phyloP scores from a whole-genome alignment of 2,797 vertebrate genomes.

The Acanthurus lineatus region DNA sequence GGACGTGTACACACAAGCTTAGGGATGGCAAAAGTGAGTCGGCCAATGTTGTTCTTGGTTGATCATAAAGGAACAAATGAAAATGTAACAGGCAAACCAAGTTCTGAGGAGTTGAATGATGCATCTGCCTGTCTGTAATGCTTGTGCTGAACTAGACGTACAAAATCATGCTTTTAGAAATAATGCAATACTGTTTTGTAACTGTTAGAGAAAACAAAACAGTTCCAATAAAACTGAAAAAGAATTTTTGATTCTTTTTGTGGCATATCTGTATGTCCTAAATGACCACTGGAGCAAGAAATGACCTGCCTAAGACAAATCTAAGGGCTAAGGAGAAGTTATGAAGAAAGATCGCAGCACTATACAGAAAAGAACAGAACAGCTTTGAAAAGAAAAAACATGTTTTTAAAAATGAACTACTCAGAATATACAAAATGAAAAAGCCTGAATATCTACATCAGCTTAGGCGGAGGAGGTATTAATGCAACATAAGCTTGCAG shows the following conservation, averaged over 20 bases:
- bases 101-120: constrained; percentile 36
- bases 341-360: background rate
- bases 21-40: constrained; percentile 72
- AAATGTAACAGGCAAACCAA: constrained; percentile 55
- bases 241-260: background rate
- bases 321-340: background rate
- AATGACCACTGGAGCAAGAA: background rate
- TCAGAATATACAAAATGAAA: background rate
- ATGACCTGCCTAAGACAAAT: constrained; percentile 1
- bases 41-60: constrained; percentile 71
- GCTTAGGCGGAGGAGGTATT: background rate
- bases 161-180: constrained; percentile 31
- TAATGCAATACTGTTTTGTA: background rate
- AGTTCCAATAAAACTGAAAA: background rate
- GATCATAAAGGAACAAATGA: constrained; percentile 64
- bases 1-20: constrained; percentile 49
- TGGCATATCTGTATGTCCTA: background rate
- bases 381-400: background rate
- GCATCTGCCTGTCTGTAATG: constrained; percentile 25
- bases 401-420: background rate
- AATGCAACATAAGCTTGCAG: background rate
- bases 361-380: background rate
- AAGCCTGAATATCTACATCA: background rate
- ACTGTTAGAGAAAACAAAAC: background rate
- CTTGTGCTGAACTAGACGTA: constrained; percentile 1